Evolutionary conservation across 2,797 vertebrate species (phyloP), one percentile per base, ranked within the genome.

Genomic region (Gymnoscopelus braueri): DNA sequence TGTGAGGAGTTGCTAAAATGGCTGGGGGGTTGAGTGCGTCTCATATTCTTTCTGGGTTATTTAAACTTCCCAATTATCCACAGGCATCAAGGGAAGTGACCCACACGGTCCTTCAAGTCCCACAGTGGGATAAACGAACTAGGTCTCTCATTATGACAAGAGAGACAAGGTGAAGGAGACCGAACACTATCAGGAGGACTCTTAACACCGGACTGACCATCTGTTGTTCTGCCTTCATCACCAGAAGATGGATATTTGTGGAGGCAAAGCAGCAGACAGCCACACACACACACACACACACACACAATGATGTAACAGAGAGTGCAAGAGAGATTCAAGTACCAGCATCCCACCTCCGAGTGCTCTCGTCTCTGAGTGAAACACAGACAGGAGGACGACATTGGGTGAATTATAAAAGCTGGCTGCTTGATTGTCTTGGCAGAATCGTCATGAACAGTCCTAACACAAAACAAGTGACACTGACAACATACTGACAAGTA

Each of bases 11-110:
- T 65, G 71, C 87, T 90, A 91, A 89, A 93, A 75, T 83, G 85
- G 87, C 77, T 59, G 57, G 76, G 57, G 76, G 81, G 75, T 77
- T 84, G 47, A 49, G 73, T 63, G 81, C 13, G 51, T 78, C 79
- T 69, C 39, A 44, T 82, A 79, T 83, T 86, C 90, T 89, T 82
- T 32, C 62, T 4, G 82, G 89, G 77, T 90, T 85, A 83, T 87
- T 89, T 89, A 82, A 93, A 91, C 79, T 62, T 87, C 75, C 86
- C 86, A 94, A 93, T 95, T 94, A 95, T 91, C 82, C 67, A 65
- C 0, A 10, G 59, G 73, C 74, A 87, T 85, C 81, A 5, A 0
- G 90, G 85, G 92, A 82, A 64, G 69, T 59, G 82, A 90, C 88
- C 86, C 79, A 61, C 75, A 81, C 67, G 12, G 81, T 60, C 79